Evolutionary conservation across 2,113 vertebrate genomes (phyloP), one percentile per base, ranked within the genome.

Genomic region (Coreoperca whiteheadi): DNA sequence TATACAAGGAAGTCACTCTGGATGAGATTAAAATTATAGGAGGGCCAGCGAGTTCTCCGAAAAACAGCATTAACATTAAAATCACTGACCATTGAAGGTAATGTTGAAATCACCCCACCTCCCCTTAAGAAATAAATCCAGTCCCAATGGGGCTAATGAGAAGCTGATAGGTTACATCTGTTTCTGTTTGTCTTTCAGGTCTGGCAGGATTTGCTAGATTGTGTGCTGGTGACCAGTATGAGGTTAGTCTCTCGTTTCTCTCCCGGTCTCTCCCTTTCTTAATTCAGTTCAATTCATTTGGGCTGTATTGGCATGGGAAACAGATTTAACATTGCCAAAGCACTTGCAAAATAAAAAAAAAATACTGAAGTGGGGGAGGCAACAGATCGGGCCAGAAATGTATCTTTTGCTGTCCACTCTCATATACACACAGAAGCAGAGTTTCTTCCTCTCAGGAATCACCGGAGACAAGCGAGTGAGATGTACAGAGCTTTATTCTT

Each of bases 171-270:
- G 43, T 18, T 71, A 1, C 16, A 16, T 70, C 4, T 51, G 15
- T 69, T 20, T 68, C 34, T 65, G 0, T 66, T 60, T 90, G 16
- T 82, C 43, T 90, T 82, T 92, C 92, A 99, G 98, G 98, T 90
- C 94, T 99, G 87, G 98, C 97, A 78, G 98, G 98, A 84, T 99
- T 99, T 85, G 98, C 98, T 74, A 94, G 98, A 78, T 94, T 99
- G 79, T 99, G 98, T 93, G 96, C 97, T 76, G 98, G 98, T 51
- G 98, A 99, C 94, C 97, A 99, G 79, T 99, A 99, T 61, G 98
- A 99, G 97, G 98, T 99, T 87, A 93, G 95, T 84, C 16, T 9
- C 2, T 53, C 23, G 4, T 48, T 5, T n/a, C 4, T 43, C 28
- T 76, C 41, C 21, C 8, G 30, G 1, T 7, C 50, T 21, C 50